These are phyloP conservation scores for Diabrotica undecimpunctata DNA, from an alignment of 1,140 invertebrate species.

Conservation along the genomic window DNA sequence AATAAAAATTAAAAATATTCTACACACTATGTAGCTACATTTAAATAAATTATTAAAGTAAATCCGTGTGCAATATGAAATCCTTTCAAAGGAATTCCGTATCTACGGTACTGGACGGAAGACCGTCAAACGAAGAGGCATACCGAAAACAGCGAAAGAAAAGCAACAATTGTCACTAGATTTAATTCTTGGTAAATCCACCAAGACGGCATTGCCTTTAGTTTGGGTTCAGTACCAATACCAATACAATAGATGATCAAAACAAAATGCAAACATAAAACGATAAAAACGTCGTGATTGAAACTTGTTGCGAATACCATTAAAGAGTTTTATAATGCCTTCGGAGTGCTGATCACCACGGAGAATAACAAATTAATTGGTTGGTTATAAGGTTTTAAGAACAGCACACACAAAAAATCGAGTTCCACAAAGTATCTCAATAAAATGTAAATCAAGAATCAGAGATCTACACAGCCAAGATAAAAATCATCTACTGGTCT, in stretches of 20 bases:
- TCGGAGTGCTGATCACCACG: not conserved
- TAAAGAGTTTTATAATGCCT: conserved; percentile 3
- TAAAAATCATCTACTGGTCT: no score
- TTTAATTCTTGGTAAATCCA: conserved; percentile 9
- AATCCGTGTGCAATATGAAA: not conserved
- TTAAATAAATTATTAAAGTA: no score
- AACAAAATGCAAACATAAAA: not conserved
- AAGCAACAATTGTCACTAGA: conserved; percentile 12
- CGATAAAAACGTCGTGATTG: not conserved
- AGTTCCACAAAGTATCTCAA: no score
- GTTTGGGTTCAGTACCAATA: not conserved
- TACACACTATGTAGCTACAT: no score
- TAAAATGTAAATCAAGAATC: no score
- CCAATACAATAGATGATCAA: not conserved
- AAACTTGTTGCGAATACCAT: conserved; percentile 2
- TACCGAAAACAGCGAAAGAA: conserved; percentile 5
- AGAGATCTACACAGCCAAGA: no score
- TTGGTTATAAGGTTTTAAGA: not conserved
- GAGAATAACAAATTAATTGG: not conserved
- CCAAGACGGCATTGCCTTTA: not conserved
- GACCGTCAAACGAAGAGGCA: not conserved
- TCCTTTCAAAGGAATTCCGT: not conserved
- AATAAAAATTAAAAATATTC: no score
- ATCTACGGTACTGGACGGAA: not conserved
- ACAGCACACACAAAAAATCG: no score